Evolutionary conservation across 1,140 invertebrate genomes (phyloP).

Genomic region (Drosophila melanica): DNA sequence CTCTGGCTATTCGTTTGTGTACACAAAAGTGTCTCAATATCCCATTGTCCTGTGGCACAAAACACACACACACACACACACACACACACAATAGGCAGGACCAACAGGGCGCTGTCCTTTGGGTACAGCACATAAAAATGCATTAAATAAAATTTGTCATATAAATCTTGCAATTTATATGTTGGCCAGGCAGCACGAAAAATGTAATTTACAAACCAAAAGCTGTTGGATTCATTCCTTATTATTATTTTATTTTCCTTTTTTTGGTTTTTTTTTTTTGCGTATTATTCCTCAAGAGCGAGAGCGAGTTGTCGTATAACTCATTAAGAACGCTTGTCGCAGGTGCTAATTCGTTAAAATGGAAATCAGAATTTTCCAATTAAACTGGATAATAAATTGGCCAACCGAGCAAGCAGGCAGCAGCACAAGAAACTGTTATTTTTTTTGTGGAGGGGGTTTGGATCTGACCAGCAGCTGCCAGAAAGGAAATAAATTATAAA

Average conservation of each 20-base stretch:
- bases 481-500: slow-evolving; percentile 82
- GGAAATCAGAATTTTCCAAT: slow-evolving; percentile 83
- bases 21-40: not conserved
- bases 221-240: slow-evolving; percentile 50
- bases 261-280: slow-evolving; percentile 5
- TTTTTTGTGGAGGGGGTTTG: slow-evolving; percentile 20
- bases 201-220: slow-evolving; percentile 76
- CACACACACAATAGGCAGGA: slow-evolving; percentile 1
- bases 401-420: slow-evolving; percentile 33
- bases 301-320: slow-evolving; percentile 74
- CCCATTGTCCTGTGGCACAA: not conserved
- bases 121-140: slow-evolving; percentile 71
- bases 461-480: slow-evolving; percentile 62
- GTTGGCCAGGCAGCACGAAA: slow-evolving; percentile 63
- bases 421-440: slow-evolving; percentile 30
- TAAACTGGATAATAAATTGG: slow-evolving; percentile 83
- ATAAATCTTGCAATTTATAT: slow-evolving; percentile 82
- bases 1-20: too few relatives aligned
- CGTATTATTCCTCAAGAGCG: slow-evolving; percentile 36
- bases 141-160: slow-evolving; percentile 83
- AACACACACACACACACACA: slow-evolving; percentile 1
- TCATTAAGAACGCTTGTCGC: slow-evolving; percentile 80
- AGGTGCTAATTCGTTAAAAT: slow-evolving; percentile 83
- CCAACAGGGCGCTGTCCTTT: slow-evolving; percentile 33
- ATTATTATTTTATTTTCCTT: not conserved